phyloP scores from a whole-genome alignment of 2,888 invertebrate species.

The Andrena camellia region DNA sequence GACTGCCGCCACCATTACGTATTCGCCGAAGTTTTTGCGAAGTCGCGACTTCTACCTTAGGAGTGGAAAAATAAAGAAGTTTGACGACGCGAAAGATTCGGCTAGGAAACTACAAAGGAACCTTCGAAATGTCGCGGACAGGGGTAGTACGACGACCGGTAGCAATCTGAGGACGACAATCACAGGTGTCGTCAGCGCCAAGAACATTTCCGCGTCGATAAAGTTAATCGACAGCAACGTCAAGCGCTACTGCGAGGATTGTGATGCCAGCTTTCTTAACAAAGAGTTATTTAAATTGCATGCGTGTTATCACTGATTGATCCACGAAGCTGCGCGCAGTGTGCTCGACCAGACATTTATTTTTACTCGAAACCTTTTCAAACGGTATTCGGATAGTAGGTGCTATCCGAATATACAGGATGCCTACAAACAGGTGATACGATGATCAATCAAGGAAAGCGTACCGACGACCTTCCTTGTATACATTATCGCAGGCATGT shows the following conservation, averaged over 20 bases:
- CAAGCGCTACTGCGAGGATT: conserved; percentile 76
- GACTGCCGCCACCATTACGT: neutral
- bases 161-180: conserved; percentile 36
- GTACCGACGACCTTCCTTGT: neutral
- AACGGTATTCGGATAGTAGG: neutral
- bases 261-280: conserved; percentile 72
- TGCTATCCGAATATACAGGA: neutral
- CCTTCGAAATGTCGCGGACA: conserved; percentile 14
- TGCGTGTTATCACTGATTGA: conserved; percentile 72
- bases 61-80: conserved; percentile 71
- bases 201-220: conserved; percentile 26
- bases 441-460: neutral
- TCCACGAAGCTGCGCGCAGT: neutral
- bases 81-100: conserved; percentile 27
- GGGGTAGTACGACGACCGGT: neutral
- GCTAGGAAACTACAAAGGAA: conserved; percentile 32
- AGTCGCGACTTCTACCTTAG: conserved; percentile 74
- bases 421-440: neutral
- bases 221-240: conserved; percentile 62
- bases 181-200: conserved; percentile 9
- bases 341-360: conserved; percentile 21
- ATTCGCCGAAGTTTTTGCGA: conserved; percentile 68
- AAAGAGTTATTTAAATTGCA: conserved; percentile 76
- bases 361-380: conserved; percentile 14
- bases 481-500: neutral